These are phyloP conservation scores for Hyperoplus lanceolatus DNA, from an alignment of 2,797 vertebrate species.

Conservation along the genomic window DNA sequence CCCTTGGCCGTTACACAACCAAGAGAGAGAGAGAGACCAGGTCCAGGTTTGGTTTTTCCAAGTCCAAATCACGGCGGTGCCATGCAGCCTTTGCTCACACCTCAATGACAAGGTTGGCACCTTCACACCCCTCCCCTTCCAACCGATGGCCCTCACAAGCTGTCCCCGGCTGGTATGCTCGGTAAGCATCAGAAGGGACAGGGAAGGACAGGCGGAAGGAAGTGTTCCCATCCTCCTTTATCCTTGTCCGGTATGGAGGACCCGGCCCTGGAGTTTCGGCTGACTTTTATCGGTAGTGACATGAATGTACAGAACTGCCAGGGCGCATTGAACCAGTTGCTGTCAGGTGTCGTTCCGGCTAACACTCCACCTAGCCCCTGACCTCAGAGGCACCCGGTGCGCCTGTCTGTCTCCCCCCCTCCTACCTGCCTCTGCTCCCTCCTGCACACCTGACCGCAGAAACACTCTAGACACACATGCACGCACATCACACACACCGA, in stretches of 20 bases:
- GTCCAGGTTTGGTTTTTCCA: slow-evolving; percentile 64
- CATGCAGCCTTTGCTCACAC: slow-evolving; percentile 58
- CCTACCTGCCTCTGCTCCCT: slow-evolving; percentile 57
- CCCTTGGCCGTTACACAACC: slow-evolving; percentile 67
- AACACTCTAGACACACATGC: slow-evolving; percentile 40
- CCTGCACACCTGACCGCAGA: slow-evolving; percentile 57
- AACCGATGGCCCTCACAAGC: slow-evolving; percentile 64
- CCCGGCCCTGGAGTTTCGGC: slow-evolving; percentile 62
- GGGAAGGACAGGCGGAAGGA: slow-evolving; percentile 78
- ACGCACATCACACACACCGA: slow-evolving; percentile 37
- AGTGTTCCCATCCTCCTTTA: slow-evolving; percentile 69
- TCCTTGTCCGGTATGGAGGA: slow-evolving; percentile 69
- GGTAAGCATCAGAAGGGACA: slow-evolving; percentile 71
- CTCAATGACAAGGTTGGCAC: slow-evolving; percentile 73
- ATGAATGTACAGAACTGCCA: slow-evolving; percentile 85
- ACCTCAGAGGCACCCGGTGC: slow-evolving; percentile 77
- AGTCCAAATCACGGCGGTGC: slow-evolving; percentile 49
- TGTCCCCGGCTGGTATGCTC: slow-evolving; percentile 75
- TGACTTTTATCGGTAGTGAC: slow-evolving; percentile 84
- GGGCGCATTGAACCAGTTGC: slow-evolving; percentile 76
- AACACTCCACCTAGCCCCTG: slow-evolving; percentile 83
- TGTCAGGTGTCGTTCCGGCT: slow-evolving; percentile 84
- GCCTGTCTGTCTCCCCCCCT: slow-evolving; percentile 51
- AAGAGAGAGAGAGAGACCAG: slow-evolving; percentile 13
- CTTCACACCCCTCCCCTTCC: slow-evolving; percentile 64